Evolutionary conservation across 2,888 invertebrate genomes (phyloP).

Genomic region (Peribatodes rhomboidaria): DNA sequence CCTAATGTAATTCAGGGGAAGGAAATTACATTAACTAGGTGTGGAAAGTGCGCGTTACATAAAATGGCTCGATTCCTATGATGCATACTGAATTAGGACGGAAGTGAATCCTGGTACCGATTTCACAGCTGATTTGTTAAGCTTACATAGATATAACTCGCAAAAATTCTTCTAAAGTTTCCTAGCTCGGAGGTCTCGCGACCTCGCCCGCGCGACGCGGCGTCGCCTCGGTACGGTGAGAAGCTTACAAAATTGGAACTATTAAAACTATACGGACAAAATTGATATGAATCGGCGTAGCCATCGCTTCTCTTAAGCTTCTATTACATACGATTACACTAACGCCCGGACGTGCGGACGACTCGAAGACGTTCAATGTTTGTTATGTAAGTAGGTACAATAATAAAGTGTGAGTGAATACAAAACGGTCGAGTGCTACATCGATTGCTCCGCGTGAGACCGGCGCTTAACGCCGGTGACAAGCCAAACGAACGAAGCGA

Average conservation of each 20-base stretch:
- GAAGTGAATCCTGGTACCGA: constrained; percentile 86
- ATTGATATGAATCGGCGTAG: constrained; percentile 86
- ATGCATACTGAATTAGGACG: constrained; percentile 86
- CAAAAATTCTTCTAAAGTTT: constrained; percentile 80
- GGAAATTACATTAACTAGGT: constrained; percentile 80
- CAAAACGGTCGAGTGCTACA: constrained; percentile 60
- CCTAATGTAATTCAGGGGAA: constrained; percentile 82
- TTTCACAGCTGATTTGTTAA: constrained; percentile 85
- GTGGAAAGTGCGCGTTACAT: constrained; percentile 84
- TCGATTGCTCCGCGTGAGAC: constrained; percentile 61
- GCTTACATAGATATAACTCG: constrained; percentile 83
- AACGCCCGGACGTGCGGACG: constrained; percentile 72
- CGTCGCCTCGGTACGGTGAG: constrained; percentile 77
- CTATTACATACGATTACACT: constrained; percentile 80
- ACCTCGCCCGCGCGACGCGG: constrained; percentile 71
- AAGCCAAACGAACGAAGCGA: constrained; percentile 59
- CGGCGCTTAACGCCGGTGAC: constrained; percentile 43
- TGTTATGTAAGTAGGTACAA: constrained; percentile 53
- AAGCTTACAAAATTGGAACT: constrained; percentile 84
- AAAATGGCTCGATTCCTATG: constrained; percentile 87
- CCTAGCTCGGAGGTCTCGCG: constrained; percentile 70
- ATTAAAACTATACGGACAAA: constrained; percentile 85
- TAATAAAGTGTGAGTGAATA: constrained; percentile 57
- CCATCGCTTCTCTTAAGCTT: constrained; percentile 82
- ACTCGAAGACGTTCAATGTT: constrained; percentile 66